A percentile compares a stretch with the other conserved stretches of the same genome.
Conservation (phyloP, 2,888 invertebrate genomes). For the Lycaena phlaeas region DNA sequence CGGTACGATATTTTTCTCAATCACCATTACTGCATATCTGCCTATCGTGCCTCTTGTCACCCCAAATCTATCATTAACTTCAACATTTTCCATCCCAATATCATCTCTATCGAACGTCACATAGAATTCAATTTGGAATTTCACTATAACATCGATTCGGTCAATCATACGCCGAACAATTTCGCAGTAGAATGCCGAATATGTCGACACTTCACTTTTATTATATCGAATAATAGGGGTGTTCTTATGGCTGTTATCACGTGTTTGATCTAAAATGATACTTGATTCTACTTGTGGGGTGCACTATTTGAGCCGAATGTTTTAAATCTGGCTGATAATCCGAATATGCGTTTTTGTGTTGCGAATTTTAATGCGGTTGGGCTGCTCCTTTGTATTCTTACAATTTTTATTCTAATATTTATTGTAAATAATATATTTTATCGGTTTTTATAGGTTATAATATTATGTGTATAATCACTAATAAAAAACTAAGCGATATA, state of each 20-base stretch:
- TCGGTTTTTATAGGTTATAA: too few species aligned
- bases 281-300: constrained; percentile 46
- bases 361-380: constrained; percentile 24
- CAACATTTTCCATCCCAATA: constrained; percentile 18
- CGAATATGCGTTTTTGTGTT: constrained; percentile 21
- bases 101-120: constrained; percentile 17
- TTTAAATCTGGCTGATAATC: constrained; percentile 29
- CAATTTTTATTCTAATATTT: neutral
- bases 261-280: constrained; percentile 74
- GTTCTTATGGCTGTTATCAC: constrained; percentile 71
- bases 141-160: constrained; percentile 27
- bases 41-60: constrained; percentile 34
- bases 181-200: constrained; percentile 67
- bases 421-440: too few species aligned
- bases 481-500: too few species aligned
- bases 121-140: constrained; percentile 24
- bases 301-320: constrained; percentile 25
- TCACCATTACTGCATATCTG: constrained; percentile 71
- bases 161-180: constrained; percentile 33
- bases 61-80: constrained; percentile 43
- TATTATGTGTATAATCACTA: too few species aligned
- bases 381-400: neutral
- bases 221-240: constrained; percentile 73
- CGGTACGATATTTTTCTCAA: constrained; percentile 68
- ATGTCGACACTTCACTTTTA: constrained; percentile 73